A percentile compares a stretch with the other conserved stretches of the same genome.
Conservation (phyloP, 2,797 vertebrate genomes). For the Lindbergichthys nudifrons region DNA sequence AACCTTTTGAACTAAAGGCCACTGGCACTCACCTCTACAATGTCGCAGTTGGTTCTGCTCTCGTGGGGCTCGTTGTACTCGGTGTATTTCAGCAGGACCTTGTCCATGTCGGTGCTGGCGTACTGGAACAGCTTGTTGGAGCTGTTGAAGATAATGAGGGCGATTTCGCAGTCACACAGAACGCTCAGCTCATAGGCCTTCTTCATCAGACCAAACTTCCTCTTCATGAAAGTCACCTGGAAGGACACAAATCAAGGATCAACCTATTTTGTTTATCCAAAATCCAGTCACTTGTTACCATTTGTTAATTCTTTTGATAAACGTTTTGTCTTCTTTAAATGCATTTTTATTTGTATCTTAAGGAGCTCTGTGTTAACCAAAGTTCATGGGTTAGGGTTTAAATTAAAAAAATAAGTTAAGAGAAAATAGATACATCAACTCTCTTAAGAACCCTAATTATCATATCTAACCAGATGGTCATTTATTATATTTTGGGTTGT, state of each 20-base stretch:
- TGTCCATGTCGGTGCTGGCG: slow-evolving; percentile 95
- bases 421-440: too few relatives aligned
- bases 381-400: too few relatives aligned
- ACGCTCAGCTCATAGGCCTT: slow-evolving; percentile 95
- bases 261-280: neutral
- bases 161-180: slow-evolving; percentile 94
- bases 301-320: too few relatives aligned
- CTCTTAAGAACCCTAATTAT: too few relatives aligned
- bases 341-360: too few relatives aligned
- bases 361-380: too few relatives aligned
- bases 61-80: slow-evolving; percentile 81
- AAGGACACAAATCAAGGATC: slow-evolving; percentile 29
- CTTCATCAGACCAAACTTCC: slow-evolving; percentile 98
- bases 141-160: slow-evolving; percentile 95
- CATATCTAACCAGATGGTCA: too few relatives aligned
- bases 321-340: too few relatives aligned
- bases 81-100: slow-evolving; percentile 91
- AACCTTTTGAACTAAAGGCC: neutral
- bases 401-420: too few relatives aligned
- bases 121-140: slow-evolving; percentile 96
- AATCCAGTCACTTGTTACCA: neutral
- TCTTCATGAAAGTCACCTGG: slow-evolving; percentile 97
- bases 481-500: too few relatives aligned
- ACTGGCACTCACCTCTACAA: slow-evolving; percentile 70
- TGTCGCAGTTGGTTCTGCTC: slow-evolving; percentile 80